A percentile compares a stretch with the other conserved stretches of the same genome.
phyloP scores from a whole-genome alignment of 2,113 vertebrate genomes.

The Etheostoma spectabile region DNA sequence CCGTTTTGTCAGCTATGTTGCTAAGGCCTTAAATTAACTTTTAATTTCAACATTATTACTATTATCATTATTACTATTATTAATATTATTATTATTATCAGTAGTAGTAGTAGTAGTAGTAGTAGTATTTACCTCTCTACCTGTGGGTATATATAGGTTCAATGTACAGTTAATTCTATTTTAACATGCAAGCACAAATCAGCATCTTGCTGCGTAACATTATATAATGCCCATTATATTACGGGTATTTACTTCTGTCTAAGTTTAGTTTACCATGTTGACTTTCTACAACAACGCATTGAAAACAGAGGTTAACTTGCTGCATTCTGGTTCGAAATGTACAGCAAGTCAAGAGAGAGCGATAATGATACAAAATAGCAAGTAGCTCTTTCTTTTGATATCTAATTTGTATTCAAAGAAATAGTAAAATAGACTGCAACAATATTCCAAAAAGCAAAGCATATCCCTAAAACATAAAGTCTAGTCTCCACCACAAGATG shows the following conservation, averaged over 20 bases:
- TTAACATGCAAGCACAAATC: not conserved
- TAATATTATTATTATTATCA: too few species aligned
- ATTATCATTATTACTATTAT: not conserved
- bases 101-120: too few species aligned
- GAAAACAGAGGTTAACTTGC: not conserved
- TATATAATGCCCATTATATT: not conserved
- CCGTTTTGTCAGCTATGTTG: not conserved
- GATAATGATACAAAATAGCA: not conserved
- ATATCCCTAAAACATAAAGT: not conserved
- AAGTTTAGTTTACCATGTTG: not conserved
- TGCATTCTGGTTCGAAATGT: not conserved
- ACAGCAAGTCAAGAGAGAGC: not conserved
- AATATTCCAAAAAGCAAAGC: not conserved
- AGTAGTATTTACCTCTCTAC: too few species aligned
- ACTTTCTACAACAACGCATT: not conserved
- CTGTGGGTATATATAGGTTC: not conserved
- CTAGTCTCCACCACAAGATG: conserved; percentile 67
- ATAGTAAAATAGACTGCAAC: not conserved
- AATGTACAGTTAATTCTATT: not conserved
- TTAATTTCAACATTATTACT: not conserved
- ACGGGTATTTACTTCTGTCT: too few species aligned
- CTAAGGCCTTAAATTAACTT: not conserved
- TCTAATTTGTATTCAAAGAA: not conserved
- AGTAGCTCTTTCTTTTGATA: not conserved
- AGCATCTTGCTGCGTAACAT: not conserved